phyloP scores from a whole-genome alignment of 2,888 invertebrate species.

The Hypercompe scribonia region DNA sequence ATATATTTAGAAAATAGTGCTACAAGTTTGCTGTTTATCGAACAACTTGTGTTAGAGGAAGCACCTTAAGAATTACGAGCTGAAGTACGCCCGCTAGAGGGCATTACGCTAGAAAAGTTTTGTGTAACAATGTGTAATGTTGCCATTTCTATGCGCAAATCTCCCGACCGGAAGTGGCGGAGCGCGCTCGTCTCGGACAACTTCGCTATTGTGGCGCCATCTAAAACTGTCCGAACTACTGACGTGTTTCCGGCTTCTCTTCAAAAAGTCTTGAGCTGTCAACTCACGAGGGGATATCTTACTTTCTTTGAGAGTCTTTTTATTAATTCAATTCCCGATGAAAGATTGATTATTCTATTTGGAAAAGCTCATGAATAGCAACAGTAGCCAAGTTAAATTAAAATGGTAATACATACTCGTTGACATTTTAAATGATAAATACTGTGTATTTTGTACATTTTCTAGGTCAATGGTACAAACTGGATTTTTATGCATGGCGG shows the following conservation, averaged over 20 bases:
- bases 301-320: conserved; percentile 82
- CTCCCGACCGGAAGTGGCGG: conserved; percentile 74
- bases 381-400: background rate
- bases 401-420: background rate
- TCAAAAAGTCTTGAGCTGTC: conserved; percentile 83
- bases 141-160: conserved; percentile 84
- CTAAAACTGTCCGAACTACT: conserved; percentile 81
- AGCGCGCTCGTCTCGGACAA: conserved; percentile 69
- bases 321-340: conserved; percentile 69
- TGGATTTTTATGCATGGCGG: background rate
- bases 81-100: conserved; percentile 75
- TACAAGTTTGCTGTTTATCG: conserved; percentile 68
- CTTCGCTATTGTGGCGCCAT: conserved; percentile 83
- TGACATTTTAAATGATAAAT: background rate
- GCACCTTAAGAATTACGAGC: conserved; percentile 69
- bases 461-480: background rate
- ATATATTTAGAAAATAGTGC: conserved; percentile 44
- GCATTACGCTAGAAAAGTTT: conserved; percentile 82
- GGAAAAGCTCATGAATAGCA: conserved; percentile 20
- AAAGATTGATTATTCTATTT: conserved; percentile 74
- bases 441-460: background rate
- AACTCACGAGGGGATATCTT: conserved; percentile 77
- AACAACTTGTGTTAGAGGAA: conserved; percentile 73
- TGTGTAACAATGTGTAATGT: conserved; percentile 83
- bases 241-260: conserved; percentile 84